Evolutionary conservation across 2,113 vertebrate species (phyloP).

Genomic region (Vulpes lagopus): DNA sequence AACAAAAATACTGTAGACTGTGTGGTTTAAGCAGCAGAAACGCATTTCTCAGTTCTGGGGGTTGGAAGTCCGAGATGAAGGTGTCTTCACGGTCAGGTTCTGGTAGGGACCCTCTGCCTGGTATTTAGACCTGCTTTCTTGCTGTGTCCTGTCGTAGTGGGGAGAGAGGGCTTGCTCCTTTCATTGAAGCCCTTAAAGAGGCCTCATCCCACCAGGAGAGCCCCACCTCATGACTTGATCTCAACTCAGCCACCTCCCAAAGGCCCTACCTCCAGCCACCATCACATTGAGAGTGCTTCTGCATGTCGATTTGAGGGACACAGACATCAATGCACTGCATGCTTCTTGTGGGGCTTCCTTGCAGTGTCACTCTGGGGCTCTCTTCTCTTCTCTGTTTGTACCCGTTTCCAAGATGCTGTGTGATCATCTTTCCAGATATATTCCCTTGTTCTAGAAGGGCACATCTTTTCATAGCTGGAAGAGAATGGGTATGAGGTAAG

Average conservation of each 20-base stretch:
- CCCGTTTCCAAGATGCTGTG: neutral
- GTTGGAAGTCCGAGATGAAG: neutral
- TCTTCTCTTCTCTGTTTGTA: neutral
- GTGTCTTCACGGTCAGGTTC: too few species aligned
- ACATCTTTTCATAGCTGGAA: neutral
- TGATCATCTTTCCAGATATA: neutral
- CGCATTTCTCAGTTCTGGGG: neutral
- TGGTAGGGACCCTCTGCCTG: neutral
- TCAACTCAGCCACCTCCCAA: neutral
- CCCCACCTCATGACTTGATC: neutral
- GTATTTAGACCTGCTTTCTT: neutral
- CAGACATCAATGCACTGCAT: neutral
- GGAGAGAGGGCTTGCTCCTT: neutral
- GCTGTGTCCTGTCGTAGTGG: neutral
- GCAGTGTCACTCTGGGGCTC: neutral
- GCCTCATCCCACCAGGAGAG: neutral
- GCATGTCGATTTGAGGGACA: fast-evolving
- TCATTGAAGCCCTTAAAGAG: neutral
- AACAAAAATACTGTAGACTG: neutral
- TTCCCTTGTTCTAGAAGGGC: neutral
- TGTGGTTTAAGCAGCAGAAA: neutral
- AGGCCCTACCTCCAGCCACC: neutral
- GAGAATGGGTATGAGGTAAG: neutral
- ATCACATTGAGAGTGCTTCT: neutral
- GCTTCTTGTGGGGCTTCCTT: neutral